A percentile compares a stretch with the other conserved stretches of the same genome.
Conservation (phyloP, 2,888 invertebrate species). For the Orthosia gothica region DNA sequence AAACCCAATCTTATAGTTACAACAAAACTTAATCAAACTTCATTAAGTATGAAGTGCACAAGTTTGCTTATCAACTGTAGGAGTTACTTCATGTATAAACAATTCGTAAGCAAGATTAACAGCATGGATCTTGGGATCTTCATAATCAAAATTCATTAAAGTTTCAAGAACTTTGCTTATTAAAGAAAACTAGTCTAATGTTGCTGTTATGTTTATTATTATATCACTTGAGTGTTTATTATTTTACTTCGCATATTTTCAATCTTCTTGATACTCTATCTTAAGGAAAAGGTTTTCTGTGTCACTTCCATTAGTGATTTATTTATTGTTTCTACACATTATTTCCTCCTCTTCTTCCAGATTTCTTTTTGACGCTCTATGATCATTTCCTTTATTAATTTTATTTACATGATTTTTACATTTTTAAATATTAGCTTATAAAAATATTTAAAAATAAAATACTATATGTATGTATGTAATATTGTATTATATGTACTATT, state of each 20-base stretch:
- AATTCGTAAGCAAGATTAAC: conserved; percentile 28
- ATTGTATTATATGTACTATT: conserved; percentile 2
- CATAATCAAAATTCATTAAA: conserved; percentile 49
- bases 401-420: too few relatives aligned
- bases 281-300: conserved; percentile 20
- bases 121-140: conserved; percentile 28
- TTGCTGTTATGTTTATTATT: conserved; percentile 1
- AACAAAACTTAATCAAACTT: conserved; percentile 31
- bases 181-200: conserved; percentile 8
- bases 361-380: conserved; percentile 1
- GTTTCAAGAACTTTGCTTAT: conserved; percentile 28
- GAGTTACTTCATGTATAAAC: conserved; percentile 42
- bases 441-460: too few relatives aligned
- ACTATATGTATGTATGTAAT: too few relatives aligned
- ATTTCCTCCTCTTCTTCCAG: neutral
- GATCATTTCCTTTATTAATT: neutral
- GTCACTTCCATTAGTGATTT: conserved; percentile 23
- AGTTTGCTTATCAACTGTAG: conserved; percentile 42
- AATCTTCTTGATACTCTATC: neutral
- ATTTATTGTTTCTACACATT: conserved; percentile 10
- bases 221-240: neutral
- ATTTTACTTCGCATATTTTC: neutral
- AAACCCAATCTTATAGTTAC: neutral
- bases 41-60: conserved; percentile 40
- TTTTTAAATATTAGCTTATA: too few relatives aligned